Conservation (phyloP, 2,888 invertebrate species). For the Platerodrilus igneus region DNA sequence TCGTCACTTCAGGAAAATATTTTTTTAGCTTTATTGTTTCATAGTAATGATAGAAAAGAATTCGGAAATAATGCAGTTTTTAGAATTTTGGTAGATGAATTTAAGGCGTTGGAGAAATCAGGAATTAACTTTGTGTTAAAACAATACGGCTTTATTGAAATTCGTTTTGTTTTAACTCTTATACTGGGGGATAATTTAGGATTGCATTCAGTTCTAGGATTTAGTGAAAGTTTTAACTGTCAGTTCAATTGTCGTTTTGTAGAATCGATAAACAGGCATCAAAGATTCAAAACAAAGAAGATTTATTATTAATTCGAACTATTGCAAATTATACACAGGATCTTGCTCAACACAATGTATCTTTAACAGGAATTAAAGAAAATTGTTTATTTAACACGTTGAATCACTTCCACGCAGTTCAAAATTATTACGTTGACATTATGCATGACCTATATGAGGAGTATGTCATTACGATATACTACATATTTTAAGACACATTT, state of each 20-base stretch:
- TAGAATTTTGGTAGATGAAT: slow-evolving; percentile 17
- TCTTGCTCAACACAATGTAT: neutral
- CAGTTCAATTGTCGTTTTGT: slow-evolving; percentile 27
- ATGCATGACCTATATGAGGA: slow-evolving; percentile 25
- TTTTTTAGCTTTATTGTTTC: slow-evolving; percentile 14
- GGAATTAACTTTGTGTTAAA: too few species aligned
- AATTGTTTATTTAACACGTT: slow-evolving; percentile 9
- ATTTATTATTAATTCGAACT: neutral
- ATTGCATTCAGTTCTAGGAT: slow-evolving; percentile 24
- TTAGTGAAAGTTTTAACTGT: slow-evolving; percentile 23
- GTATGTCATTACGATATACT: slow-evolving; percentile 4
- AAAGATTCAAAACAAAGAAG: neutral
- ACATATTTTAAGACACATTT: neutral
- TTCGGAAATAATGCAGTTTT: slow-evolving; percentile 15
- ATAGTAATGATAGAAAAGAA: slow-evolving; percentile 10
- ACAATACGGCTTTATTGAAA: slow-evolving; percentile 12
- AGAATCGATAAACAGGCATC: slow-evolving; percentile 4
- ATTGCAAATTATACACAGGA: slow-evolving; percentile 1
- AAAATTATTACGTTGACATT: slow-evolving; percentile 25
- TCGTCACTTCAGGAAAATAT: slow-evolving; percentile 11
- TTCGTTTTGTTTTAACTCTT: slow-evolving; percentile 25
- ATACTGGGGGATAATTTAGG: slow-evolving; percentile 29
- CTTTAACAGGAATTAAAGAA: slow-evolving; percentile 11
- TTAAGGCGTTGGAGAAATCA: slow-evolving; percentile 19
- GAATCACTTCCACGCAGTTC: slow-evolving; percentile 17